Evolutionary conservation across 1,140 invertebrate species (phyloP).

Genomic region (Probaryconus sp.): DNA sequence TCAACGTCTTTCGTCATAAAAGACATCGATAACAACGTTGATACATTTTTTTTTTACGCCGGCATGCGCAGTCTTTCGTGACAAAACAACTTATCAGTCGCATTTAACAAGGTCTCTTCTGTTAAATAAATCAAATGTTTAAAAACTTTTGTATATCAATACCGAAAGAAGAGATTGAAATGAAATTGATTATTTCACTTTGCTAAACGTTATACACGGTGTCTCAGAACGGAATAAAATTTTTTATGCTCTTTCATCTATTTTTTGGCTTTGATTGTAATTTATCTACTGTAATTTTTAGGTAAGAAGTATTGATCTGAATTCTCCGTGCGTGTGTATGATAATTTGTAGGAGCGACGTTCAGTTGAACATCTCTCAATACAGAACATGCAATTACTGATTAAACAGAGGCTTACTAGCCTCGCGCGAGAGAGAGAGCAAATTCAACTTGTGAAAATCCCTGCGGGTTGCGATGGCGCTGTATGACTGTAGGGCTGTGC

Average conservation of each 20-base stretch:
- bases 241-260: too few relatives aligned
- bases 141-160: too few relatives aligned
- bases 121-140: conserved; percentile 8
- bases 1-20: conserved; percentile 54
- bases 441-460: conserved; percentile 78
- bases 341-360: too few relatives aligned
- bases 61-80: not conserved
- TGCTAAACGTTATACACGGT: too few relatives aligned
- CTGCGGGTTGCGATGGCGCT: conserved; percentile 65
- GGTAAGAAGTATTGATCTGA: too few relatives aligned
- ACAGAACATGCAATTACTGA: conserved; percentile 56
- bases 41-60: conserved; percentile 26
- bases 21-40: conserved; percentile 25
- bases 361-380: conserved; percentile 45
- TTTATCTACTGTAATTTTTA: too few relatives aligned
- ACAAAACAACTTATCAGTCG: conserved; percentile 40
- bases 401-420: conserved; percentile 55
- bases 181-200: too few relatives aligned
- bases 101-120: not conserved
- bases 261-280: too few relatives aligned
- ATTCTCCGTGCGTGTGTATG: too few relatives aligned
- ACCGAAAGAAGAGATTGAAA: too few relatives aligned
- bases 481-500: conserved; percentile 49
- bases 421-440: conserved; percentile 53
- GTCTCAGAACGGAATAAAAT: too few relatives aligned